phyloP scores from a whole-genome alignment of 2,113 vertebrate genomes.

The Synodontis membranacea region DNA sequence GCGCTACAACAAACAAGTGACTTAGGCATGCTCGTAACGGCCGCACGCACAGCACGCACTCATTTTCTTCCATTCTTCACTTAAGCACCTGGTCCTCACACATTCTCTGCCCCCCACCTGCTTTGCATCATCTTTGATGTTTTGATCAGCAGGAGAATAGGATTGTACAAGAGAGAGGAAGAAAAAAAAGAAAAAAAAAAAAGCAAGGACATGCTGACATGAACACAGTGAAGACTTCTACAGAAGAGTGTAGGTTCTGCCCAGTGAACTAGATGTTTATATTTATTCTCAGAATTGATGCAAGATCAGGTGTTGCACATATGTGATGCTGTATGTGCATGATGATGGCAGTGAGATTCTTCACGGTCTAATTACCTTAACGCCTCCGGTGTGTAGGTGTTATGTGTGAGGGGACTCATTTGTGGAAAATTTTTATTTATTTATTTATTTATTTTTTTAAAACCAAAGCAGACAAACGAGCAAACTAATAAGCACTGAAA shows the following conservation, averaged over 20 bases:
- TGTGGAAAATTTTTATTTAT: too few species aligned
- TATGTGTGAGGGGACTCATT: neutral
- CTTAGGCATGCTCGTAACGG: neutral
- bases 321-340: neutral
- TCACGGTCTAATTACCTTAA: neutral
- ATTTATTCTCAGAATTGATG: neutral
- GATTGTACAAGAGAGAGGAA: neutral
- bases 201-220: neutral
- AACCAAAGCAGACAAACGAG: neutral
- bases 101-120: constrained; percentile 4
- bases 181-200: neutral
- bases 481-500: neutral
- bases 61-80: neutral
- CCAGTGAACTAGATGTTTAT: neutral
- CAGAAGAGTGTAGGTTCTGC: neutral
- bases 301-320: neutral
- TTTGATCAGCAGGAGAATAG: constrained; percentile 32
- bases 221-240: neutral
- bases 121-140: constrained; percentile 20
- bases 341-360: neutral
- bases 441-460: too few species aligned
- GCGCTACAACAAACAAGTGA: constrained; percentile 7
- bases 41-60: constrained; percentile 8
- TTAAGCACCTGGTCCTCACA: constrained; percentile 2
- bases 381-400: neutral